Base-by-base conservation (phyloP, 1,140 invertebrate genomes). In the Meloidogyne floridensis region DNA sequence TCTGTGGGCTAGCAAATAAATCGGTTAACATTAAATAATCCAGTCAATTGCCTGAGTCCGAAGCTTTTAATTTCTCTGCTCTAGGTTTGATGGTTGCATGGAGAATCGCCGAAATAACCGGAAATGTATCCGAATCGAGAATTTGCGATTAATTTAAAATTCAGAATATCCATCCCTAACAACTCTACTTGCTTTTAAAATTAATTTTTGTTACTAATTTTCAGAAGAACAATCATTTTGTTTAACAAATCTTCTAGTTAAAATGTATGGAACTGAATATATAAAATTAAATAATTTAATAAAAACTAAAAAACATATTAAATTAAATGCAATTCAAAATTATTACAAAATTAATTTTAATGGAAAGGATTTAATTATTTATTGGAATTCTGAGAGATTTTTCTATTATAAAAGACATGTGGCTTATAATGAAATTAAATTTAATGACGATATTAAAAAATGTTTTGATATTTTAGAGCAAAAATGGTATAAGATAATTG, bases 281-380 rank as follows among this genome's bases (percentile, higher is more conserved):
- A n/a, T 65, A n/a, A 65, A 65, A 65, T n/a, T 65, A n/a, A 65
- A n/a, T 65, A n/a, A 65, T 18, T 5, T 65, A 18, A 7, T 6
- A 6, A 4, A 6, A 47, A 47, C 47, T n/a, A 65, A 65, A 65
- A 65, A 18, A 18, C 2, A 65, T 65, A 32, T 32, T 32, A n/a
- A 65, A 65, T 65, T 65, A n/a, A n/a, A 65, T 65, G 5, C 4
- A 65, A 65, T 65, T 65, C 15, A n/a, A 7, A 65, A 65, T 65
- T 65, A 65, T 65, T 65, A 65, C n/a, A 65, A 65, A 65, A 65
- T 65, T 65, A n/a, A 65, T 65, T 65, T 65, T 65, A 6, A 65
- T n/a, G 4, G n/a, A 65, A 65, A n/a, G n/a, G 15, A 3, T 65
- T 65, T 65, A 65, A n/a, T 65, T n/a, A n/a, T 65, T n/a, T 65